phyloP scores from a whole-genome alignment of 2,113 vertebrate genomes.

The Boulengerochromis microlepis region DNA sequence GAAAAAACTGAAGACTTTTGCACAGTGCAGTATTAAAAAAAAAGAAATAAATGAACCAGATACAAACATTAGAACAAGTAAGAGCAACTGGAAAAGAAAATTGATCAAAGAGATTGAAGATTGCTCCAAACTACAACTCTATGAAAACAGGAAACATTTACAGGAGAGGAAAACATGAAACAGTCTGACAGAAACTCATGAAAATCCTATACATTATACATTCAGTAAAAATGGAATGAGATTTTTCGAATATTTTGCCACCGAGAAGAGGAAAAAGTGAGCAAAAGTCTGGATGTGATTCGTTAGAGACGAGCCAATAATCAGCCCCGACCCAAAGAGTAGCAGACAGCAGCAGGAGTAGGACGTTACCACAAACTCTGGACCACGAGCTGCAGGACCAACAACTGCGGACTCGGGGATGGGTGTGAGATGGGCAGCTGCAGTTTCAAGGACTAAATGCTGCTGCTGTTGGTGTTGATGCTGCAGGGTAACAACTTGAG shows the following conservation, averaged over 20 bases:
- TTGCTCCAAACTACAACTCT: not conserved
- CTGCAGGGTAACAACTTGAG: slow-evolving; percentile 31
- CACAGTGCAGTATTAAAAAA: not conserved
- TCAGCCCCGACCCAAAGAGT: slow-evolving; percentile 22
- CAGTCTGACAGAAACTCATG: not conserved
- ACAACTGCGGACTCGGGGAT: slow-evolving; percentile 49
- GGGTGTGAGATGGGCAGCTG: slow-evolving; percentile 37
- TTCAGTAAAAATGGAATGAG: not conserved
- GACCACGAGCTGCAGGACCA: slow-evolving; percentile 27
- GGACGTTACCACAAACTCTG: slow-evolving; percentile 66
- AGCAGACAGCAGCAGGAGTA: slow-evolving; percentile 12
- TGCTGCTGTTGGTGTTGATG: slow-evolving; percentile 21
- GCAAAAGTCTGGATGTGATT: slow-evolving; percentile 9
- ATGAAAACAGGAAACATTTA: not conserved
- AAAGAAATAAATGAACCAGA: not conserved
- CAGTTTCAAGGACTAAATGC: slow-evolving; percentile 38
- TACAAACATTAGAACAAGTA: not conserved
- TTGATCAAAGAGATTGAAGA: not conserved
- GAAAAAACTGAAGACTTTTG: not conserved
- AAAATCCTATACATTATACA: not conserved
- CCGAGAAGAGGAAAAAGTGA: not conserved
- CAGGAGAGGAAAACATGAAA: not conserved
- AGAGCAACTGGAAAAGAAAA: not conserved
- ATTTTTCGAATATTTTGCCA: not conserved
- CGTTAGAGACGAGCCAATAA: slow-evolving; percentile 2